Percentiles rank a stretch among this genome's conserved stretches.
These are phyloP conservation scores for Drosophila melanogaster DNA, from an alignment of 1,140 invertebrate genomes.

Conservation along the genomic window DNA sequence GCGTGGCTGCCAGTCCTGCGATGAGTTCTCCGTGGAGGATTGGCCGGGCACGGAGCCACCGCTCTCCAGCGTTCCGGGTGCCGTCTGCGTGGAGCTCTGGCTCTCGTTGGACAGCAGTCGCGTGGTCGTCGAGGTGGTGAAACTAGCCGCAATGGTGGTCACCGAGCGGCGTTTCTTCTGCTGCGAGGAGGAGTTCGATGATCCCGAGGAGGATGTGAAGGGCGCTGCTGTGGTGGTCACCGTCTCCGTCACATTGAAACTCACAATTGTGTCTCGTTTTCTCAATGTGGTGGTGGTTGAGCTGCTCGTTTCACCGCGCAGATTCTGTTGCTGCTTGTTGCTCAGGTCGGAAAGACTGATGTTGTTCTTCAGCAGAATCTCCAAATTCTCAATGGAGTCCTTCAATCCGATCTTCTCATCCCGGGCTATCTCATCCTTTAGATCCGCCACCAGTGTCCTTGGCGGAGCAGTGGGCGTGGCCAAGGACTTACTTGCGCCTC, in stretches of 20 bases:
- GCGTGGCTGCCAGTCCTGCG: conserved; percentile 58
- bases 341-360: conserved; percentile 82
- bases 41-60: conserved; percentile 8
- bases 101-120: conserved; percentile 69
- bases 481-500: conserved; percentile 19
- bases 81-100: conserved; percentile 66
- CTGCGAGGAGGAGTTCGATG: conserved; percentile 18
- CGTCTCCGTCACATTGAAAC: conserved; percentile 71
- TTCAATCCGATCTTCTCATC: conserved; percentile 69
- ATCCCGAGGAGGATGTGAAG: conserved; percentile 24
- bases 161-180: conserved; percentile 22
- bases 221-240: conserved; percentile 52
- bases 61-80: conserved; percentile 61
- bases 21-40: conserved; percentile 34
- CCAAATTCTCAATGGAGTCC: conserved; percentile 84
- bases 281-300: conserved; percentile 53
- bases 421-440: conserved; percentile 69
- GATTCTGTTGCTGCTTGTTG: conserved; percentile 82
- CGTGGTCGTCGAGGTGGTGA: conserved; percentile 54
- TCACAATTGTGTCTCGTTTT: conserved; percentile 66
- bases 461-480: conserved; percentile 58
- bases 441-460: conserved; percentile 60
- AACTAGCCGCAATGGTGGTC: conserved; percentile 36
- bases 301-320: conserved; percentile 46
- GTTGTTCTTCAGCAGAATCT: conserved; percentile 83